phyloP scores from a whole-genome alignment of 1,140 invertebrate species.

The Hirudo medicinalis region DNA sequence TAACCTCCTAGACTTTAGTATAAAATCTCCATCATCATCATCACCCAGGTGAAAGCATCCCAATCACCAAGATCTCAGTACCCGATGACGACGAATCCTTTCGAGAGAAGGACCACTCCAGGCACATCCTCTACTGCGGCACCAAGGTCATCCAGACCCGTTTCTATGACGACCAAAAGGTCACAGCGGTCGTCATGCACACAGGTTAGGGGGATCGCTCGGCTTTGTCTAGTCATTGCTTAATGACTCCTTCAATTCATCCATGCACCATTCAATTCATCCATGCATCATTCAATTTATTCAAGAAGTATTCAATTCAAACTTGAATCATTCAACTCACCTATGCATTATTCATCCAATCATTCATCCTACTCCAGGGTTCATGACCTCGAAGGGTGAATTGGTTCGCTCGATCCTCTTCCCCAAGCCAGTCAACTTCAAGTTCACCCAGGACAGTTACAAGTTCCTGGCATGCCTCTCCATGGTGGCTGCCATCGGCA shows the following conservation, averaged over 20 bases:
- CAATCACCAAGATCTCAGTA: slow-evolving; percentile 30
- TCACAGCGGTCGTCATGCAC: slow-evolving; percentile 60
- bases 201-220: slow-evolving; percentile 38
- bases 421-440: slow-evolving; percentile 75
- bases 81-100: neutral
- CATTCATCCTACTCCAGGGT: slow-evolving; percentile 60
- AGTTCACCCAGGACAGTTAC: slow-evolving; percentile 78
- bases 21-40: neutral
- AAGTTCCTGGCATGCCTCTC: slow-evolving; percentile 72
- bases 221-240: no score
- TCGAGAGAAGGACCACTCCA: neutral
- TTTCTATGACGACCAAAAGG: slow-evolving; percentile 53
- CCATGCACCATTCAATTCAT: no score
- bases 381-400: slow-evolving; percentile 73
- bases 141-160: slow-evolving; percentile 83
- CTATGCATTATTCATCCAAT: neutral
- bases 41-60: slow-evolving; percentile 32
- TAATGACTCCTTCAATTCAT: no score
- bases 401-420: slow-evolving; percentile 80
- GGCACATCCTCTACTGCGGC: slow-evolving; percentile 55
- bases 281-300: no score
- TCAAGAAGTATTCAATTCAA: no score
- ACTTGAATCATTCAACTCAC: neutral
- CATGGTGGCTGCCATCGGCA: slow-evolving; percentile 58
- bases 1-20: no score